Evolutionary conservation across 1,140 invertebrate genomes (phyloP), one percentile per base, ranked within the genome.

Genomic region (Odontomachus brunneus): DNA sequence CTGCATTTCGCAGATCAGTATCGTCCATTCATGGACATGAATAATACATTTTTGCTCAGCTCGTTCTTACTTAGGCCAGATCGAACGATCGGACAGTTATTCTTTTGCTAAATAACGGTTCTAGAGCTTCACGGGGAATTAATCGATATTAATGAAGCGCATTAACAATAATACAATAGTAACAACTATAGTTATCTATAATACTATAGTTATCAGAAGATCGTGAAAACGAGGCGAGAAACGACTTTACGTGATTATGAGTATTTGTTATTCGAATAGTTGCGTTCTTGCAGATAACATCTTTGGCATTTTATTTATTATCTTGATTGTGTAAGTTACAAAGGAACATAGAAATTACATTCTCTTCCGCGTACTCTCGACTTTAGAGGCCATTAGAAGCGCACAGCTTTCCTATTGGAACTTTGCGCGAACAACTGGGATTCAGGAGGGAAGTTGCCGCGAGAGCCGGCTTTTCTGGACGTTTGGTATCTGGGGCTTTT

Each of bases 1-100:
- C n/a, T 44, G 49, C 65, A 26, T 29, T 11, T 55, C 51, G 51
- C 66, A 57, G 33, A 80, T 80, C n/a, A 26, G 15, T 76, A 76
- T 76, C 62, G n/a, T 49, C 14, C 15, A 33, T 44, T 71, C 65
- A 71, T 80, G 51, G 71, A 71, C 71, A 80, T 66, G 53, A 53
- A 80, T 38, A 44, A 78, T 71, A 15, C 38, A 57, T 78, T 44
- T 69, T 69, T 62, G 59, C 38, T 69, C 51, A 7, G n/a, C 4
- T 69, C 22, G 29, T 26, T 63, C 29, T 76, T 73, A 60, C 49
- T 63, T 80, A 69, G 69, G 29, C 14, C 22, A 22, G 66, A 76
- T 76, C 48, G 62, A 51, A 17, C 17, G 26, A 17, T 22, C 7
- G 65, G 22, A 11, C 33, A 24, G 2, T 44, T 67, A 59, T 44